Conservation (phyloP, 2,888 invertebrate species). For the Ectobius pallidus region DNA sequence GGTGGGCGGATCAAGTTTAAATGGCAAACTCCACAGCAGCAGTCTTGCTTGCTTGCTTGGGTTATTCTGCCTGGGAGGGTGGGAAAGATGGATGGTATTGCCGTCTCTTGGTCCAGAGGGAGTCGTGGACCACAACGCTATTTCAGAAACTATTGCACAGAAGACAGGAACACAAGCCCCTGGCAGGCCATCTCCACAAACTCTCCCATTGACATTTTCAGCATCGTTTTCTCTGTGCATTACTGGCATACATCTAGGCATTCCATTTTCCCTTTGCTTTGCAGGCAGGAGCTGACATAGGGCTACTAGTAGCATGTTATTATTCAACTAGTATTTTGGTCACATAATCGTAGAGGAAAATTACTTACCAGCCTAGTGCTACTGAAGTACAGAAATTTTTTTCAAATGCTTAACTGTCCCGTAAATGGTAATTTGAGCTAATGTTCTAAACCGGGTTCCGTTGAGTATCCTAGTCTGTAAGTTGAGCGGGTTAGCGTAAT, state of each 20-base stretch:
- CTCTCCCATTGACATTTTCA: slow-evolving; percentile 23
- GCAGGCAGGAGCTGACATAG: too few species aligned
- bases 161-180: neutral
- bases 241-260: neutral
- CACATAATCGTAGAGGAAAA: too few species aligned
- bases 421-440: too few species aligned
- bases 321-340: too few species aligned
- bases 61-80: slow-evolving; percentile 3
- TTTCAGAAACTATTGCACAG: slow-evolving; percentile 29
- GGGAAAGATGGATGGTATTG: slow-evolving; percentile 26
- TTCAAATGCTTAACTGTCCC: too few species aligned
- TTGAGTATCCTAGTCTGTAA: too few species aligned
- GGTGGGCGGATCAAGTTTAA: slow-evolving; percentile 20
- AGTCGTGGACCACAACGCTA: slow-evolving; percentile 36
- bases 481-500: too few species aligned
- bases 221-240: neutral
- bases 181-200: slow-evolving; percentile 15
- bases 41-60: neutral
- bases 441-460: too few species aligned
- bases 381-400: too few species aligned
- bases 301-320: too few species aligned
- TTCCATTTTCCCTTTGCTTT: too few species aligned
- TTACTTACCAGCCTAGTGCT: too few species aligned
- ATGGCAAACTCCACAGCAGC: slow-evolving; percentile 6
- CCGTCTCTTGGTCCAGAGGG: slow-evolving; percentile 24